Conservation (phyloP, 1,140 invertebrate genomes). For the Conopomorpha cramerella region DNA sequence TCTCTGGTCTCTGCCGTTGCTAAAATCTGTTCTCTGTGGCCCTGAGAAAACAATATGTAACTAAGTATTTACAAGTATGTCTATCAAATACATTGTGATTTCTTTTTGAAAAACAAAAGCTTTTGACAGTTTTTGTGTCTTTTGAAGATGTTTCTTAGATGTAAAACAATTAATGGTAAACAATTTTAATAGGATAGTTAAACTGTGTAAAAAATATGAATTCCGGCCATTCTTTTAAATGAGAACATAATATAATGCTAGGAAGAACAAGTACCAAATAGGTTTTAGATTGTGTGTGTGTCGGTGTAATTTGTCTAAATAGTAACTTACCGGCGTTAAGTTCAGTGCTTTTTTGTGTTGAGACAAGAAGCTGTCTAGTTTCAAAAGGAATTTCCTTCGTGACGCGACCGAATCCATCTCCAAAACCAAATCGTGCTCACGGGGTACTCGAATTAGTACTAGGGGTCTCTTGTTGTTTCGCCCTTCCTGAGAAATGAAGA, state of each 20-base stretch:
- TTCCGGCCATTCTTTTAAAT: neutral
- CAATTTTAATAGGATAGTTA: too few species aligned
- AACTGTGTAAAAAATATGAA: too few species aligned
- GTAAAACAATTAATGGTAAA: too few species aligned
- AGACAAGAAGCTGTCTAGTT: slow-evolving; percentile 82
- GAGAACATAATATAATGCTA: neutral
- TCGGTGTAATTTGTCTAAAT: too few species aligned
- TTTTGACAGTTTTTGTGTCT: too few species aligned
- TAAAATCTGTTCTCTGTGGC: slow-evolving; percentile 83
- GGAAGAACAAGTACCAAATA: too few species aligned
- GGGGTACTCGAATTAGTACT: slow-evolving; percentile 82
- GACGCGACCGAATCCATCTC: slow-evolving; percentile 85
- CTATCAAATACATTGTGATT: too few species aligned
- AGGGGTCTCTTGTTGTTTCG: slow-evolving; percentile 81
- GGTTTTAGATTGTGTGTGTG: too few species aligned
- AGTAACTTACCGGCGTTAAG: slow-evolving; percentile 61
- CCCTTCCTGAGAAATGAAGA: slow-evolving; percentile 60
- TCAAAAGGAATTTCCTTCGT: slow-evolving; percentile 87
- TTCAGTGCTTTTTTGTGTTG: slow-evolving; percentile 83
- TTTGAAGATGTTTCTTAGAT: too few species aligned
- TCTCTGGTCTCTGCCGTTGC: slow-evolving; percentile 95
- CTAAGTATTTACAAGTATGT: too few species aligned
- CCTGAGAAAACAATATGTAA: slow-evolving; percentile 28
- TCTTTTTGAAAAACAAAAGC: too few species aligned
- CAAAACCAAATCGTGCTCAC: slow-evolving; percentile 96